phyloP scores from a whole-genome alignment of 1,140 invertebrate genomes.

The Notospermus geniculatus region DNA sequence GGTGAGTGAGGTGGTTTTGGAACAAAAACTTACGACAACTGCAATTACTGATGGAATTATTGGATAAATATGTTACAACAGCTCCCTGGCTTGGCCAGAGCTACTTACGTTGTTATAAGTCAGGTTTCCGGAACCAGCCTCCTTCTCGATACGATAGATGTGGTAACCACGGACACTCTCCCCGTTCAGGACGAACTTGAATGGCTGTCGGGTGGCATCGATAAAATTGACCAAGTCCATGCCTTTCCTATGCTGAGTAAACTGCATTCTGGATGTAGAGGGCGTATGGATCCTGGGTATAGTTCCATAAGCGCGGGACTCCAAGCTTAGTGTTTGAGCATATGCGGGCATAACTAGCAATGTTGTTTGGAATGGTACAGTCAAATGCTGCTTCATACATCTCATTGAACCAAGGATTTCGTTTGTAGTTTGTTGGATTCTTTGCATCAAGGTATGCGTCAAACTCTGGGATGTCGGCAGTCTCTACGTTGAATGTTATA shows the following conservation, averaged over 20 bases:
- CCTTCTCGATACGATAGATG: slow-evolving; percentile 34
- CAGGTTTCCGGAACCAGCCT: background rate
- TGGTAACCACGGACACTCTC: slow-evolving; percentile 51
- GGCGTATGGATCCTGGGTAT: slow-evolving; percentile 47
- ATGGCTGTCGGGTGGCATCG: slow-evolving; percentile 47
- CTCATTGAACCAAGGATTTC: slow-evolving; percentile 58
- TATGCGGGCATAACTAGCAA: slow-evolving; percentile 23
- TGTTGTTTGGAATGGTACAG: slow-evolving; percentile 35
- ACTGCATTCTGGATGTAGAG: slow-evolving; percentile 52
- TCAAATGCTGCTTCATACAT: slow-evolving; percentile 54
- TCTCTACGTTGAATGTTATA: slow-evolving; percentile 55
- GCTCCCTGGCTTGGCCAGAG: no score
- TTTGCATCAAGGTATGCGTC: slow-evolving; percentile 50
- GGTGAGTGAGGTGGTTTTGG: no score
- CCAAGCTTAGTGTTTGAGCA: slow-evolving; percentile 17
- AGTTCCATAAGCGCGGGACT: slow-evolving; percentile 20
- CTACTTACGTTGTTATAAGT: slow-evolving; percentile 15
- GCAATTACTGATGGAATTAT: no score
- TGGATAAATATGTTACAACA: no score
- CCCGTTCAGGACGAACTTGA: slow-evolving; percentile 32
- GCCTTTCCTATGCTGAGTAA: slow-evolving; percentile 34
- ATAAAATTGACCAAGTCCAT: slow-evolving; percentile 35
- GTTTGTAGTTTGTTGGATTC: slow-evolving; percentile 43
- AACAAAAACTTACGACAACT: no score
- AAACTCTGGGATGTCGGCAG: slow-evolving; percentile 54